Conservation (phyloP, 2,797 vertebrate species). For the Carcharodon carcharias region DNA sequence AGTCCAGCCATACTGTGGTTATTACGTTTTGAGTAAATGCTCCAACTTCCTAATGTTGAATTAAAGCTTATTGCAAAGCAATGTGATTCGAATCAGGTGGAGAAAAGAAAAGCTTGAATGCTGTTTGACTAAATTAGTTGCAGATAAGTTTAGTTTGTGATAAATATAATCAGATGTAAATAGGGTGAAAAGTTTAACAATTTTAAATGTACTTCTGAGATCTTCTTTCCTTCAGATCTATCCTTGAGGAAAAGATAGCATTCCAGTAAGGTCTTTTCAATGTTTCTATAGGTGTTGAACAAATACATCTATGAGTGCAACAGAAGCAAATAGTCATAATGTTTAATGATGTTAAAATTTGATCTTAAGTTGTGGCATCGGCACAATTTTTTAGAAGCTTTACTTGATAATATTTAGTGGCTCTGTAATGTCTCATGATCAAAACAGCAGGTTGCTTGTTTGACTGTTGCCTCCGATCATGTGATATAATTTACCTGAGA, state of each 20-base stretch:
- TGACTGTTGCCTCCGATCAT: not conserved
- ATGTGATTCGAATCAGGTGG: not conserved
- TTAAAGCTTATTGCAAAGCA: constrained; percentile 30
- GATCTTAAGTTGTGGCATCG: not conserved
- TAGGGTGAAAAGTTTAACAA: not conserved
- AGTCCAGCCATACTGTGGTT: constrained; percentile 8
- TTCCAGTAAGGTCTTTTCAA: not conserved
- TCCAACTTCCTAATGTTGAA: constrained; percentile 33
- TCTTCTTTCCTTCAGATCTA: constrained; percentile 13
- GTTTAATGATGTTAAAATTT: not conserved
- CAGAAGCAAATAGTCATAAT: not conserved
- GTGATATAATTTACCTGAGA: not conserved
- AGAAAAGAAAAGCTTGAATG: not conserved
- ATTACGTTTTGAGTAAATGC: constrained; percentile 19
- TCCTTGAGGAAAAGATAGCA: not conserved
- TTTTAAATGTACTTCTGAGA: constrained; percentile 6
- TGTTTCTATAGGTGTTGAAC: not conserved
- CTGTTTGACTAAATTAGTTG: constrained; percentile 26
- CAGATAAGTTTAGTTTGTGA: constrained; percentile 6
- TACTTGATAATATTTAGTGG: not conserved
- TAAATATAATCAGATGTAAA: constrained; percentile 28
- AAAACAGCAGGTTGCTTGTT: not conserved
- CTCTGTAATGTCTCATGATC: not conserved
- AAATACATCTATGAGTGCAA: not conserved
- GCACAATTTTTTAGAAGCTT: not conserved